phyloP scores from a whole-genome alignment of 2,797 vertebrate species.

The Neopelma chrysocephalum region DNA sequence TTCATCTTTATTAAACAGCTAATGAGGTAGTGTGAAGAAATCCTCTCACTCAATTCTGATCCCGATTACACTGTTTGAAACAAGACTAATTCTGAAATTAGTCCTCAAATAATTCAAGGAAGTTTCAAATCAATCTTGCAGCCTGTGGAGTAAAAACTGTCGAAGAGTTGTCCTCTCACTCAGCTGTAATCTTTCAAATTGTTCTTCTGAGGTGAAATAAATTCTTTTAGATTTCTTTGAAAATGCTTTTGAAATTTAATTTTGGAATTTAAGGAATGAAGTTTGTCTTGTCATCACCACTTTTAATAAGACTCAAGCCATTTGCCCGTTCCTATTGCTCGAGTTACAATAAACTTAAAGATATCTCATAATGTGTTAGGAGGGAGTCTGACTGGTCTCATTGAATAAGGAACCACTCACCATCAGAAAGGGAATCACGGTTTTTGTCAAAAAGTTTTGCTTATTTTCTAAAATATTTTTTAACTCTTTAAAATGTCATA shows the following conservation, averaged over 20 bases:
- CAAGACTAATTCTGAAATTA: neutral
- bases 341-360: neutral
- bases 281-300: neutral
- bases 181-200: neutral
- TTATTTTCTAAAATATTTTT: neutral
- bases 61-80: neutral
- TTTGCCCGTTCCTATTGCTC: neutral
- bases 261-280: constrained; percentile 1
- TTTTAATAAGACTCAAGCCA: neutral
- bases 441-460: neutral
- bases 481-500: neutral
- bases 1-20: neutral
- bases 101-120: neutral
- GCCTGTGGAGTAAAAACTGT: neutral
- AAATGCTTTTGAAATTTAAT: constrained; percentile 4
- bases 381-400: neutral
- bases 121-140: neutral
- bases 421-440: neutral
- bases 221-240: neutral
- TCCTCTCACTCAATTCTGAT: neutral
- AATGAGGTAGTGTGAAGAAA: neutral
- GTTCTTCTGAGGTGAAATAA: neutral
- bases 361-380: neutral
- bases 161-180: neutral
- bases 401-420: neutral